Percentiles rank a stretch among this genome's conserved stretches.
Evolutionary conservation across 2,113 vertebrate genomes (phyloP).

Genomic region (Pavo muticus): DNA sequence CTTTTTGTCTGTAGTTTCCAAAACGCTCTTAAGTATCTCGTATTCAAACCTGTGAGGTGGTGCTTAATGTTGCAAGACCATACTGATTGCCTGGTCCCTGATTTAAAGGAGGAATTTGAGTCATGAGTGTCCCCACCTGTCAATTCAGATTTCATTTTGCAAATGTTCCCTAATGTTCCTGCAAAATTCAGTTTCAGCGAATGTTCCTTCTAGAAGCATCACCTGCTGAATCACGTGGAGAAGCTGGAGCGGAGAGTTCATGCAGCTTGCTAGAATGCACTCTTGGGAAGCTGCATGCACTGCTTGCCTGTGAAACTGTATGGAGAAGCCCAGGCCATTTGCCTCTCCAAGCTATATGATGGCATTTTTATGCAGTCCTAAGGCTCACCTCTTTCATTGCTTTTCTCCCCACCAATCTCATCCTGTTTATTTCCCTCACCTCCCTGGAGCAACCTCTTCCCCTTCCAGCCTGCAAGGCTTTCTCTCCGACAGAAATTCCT

Average conservation of each 20-base stretch:
- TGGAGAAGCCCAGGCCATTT: neutral
- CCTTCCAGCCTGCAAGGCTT: neutral
- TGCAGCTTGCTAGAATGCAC: neutral
- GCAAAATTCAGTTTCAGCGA: neutral
- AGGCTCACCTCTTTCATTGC: neutral
- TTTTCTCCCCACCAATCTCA: neutral
- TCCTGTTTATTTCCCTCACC: neutral
- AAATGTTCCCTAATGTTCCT: neutral
- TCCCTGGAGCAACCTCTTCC: neutral
- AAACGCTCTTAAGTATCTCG: neutral
- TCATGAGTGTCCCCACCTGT: neutral
- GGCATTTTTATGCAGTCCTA: neutral
- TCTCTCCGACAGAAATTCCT: constrained; percentile 1
- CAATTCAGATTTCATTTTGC: neutral
- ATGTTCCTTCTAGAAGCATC: neutral
- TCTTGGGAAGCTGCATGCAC: neutral
- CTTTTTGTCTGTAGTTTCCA: neutral
- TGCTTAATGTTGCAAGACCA: neutral
- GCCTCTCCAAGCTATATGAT: neutral
- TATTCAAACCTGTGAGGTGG: neutral
- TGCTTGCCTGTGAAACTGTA: neutral
- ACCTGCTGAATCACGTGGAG: accelerated
- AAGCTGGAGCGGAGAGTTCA: neutral
- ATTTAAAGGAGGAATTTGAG: neutral
- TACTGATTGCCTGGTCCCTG: too few species aligned